phyloP scores from a whole-genome alignment of 2,888 invertebrate species.

The Erpobdella octoculata region DNA sequence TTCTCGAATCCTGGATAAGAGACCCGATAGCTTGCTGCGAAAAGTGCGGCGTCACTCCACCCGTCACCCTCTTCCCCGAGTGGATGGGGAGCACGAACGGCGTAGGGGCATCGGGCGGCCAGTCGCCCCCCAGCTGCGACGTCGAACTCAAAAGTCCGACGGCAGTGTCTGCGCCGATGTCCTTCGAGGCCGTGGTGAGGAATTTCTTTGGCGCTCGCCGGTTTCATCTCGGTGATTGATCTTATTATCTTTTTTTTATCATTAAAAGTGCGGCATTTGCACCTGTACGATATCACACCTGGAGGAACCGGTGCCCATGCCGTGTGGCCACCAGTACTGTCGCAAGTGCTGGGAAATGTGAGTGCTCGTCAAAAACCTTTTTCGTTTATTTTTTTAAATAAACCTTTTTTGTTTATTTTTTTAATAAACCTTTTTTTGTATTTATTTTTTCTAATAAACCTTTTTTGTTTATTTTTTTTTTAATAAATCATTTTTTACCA shows the following conservation, averaged over 20 bases:
- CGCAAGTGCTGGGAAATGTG: constrained; percentile 61
- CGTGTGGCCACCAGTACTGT: constrained; percentile 63
- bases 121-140: constrained; percentile 9
- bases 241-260: not conserved
- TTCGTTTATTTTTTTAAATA: not conserved
- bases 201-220: not conserved
- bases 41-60: constrained; percentile 62
- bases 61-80: constrained; percentile 47
- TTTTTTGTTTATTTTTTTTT: not conserved
- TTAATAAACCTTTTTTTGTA: not conserved
- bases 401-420: not conserved
- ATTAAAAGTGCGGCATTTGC: constrained; percentile 60
- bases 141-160: constrained; percentile 30
- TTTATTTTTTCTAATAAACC: not conserved
- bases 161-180: not conserved
- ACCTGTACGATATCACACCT: constrained; percentile 53
- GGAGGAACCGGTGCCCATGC: constrained; percentile 57
- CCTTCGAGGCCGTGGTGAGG: not conserved
- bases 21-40: constrained; percentile 63
- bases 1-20: constrained; percentile 64
- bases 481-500: not conserved
- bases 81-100: not conserved
- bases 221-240: not conserved
- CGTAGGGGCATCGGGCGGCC: not conserved
- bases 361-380: constrained; percentile 30